Conservation (phyloP, 2,888 invertebrate species). For the Camponotus fellah region DNA sequence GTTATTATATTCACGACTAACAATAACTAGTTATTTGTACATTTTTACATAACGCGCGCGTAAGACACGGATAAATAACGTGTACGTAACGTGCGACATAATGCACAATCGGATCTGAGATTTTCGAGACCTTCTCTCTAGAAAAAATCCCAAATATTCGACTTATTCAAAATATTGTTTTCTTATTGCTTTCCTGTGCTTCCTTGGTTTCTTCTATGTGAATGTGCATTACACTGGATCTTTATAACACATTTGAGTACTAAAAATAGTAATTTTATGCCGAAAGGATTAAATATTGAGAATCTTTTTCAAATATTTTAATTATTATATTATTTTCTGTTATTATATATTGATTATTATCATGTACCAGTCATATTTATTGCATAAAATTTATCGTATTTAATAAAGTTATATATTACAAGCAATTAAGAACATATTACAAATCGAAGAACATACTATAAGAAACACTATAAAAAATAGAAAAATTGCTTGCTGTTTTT, state of each 20-base stretch:
- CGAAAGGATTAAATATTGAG: neutral
- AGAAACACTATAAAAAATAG: neutral
- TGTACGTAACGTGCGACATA: neutral
- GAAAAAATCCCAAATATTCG: neutral
- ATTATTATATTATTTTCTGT: neutral
- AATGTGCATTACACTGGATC: neutral
- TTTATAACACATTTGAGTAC: neutral
- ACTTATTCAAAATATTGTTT: neutral
- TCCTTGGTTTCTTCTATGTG: neutral
- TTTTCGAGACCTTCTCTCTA: neutral
- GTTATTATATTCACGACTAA: neutral
- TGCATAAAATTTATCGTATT: neutral
- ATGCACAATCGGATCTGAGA: constrained; percentile 1
- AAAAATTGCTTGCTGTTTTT: neutral
- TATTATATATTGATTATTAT: neutral
- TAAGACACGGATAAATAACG: constrained; percentile 22
- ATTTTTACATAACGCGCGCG: constrained; percentile 30
- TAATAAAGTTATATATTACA: neutral
- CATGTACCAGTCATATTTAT: neutral
- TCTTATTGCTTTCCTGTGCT: neutral
- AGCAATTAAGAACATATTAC: neutral
- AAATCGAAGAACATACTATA: neutral
- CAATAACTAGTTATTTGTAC: constrained; percentile 8
- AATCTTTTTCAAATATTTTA: neutral
- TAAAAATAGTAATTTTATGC: neutral